Evolutionary conservation across 2,113 vertebrate genomes (phyloP).

Genomic region (Poecilia latipinna): DNA sequence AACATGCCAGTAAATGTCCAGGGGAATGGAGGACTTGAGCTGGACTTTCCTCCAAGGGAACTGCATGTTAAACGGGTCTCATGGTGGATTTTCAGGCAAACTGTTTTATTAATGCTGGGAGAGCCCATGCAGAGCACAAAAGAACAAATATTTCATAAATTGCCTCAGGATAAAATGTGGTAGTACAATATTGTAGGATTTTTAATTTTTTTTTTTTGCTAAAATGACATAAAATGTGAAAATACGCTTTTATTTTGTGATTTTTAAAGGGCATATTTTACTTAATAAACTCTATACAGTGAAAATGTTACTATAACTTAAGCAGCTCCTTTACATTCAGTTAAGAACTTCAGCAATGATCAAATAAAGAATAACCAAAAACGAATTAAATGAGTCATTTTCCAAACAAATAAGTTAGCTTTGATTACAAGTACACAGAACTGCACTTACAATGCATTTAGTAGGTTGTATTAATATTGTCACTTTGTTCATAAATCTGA

Average conservation of each 20-base stretch:
- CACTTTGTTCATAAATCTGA: background rate
- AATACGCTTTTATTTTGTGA: too few species aligned
- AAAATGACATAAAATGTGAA: background rate
- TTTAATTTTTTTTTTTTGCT: background rate
- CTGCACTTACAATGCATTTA: too few species aligned
- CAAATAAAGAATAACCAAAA: background rate
- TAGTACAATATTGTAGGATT: conserved; percentile 18
- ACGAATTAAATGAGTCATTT: too few species aligned
- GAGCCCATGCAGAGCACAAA: conserved; percentile 45
- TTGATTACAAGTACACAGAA: background rate
- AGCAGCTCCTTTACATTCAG: too few species aligned
- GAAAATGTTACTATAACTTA: background rate
- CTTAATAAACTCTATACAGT: background rate
- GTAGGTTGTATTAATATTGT: too few species aligned
- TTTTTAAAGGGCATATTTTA: background rate
- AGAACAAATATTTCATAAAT: conserved; percentile 42
- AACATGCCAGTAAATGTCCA: background rate
- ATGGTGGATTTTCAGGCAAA: conserved; percentile 20
- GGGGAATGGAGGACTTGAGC: conserved; percentile 20
- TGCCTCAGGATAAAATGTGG: conserved; percentile 55
- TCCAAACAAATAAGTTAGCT: background rate
- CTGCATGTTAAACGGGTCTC: conserved; percentile 50
- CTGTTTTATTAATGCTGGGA: conserved; percentile 32
- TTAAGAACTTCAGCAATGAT: background rate
- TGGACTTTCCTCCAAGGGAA: conserved; percentile 22